These are phyloP conservation scores for Sminthurinus aureus DNA, from an alignment of 2,888 invertebrate genomes.

Conservation along the genomic window DNA sequence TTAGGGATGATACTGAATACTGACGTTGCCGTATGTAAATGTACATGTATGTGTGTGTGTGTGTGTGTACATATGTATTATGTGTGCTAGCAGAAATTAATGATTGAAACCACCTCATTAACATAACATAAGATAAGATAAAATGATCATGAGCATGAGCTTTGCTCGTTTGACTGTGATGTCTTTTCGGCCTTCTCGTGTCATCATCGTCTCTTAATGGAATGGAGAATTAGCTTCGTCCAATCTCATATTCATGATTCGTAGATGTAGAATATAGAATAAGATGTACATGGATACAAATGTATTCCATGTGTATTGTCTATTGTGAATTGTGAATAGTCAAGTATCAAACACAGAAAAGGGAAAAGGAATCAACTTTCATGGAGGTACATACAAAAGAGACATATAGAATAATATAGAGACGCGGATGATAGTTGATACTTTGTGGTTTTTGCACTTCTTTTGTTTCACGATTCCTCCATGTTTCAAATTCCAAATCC, in stretches of 20 bases:
- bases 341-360: too few relatives aligned
- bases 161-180: background rate
- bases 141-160: background rate
- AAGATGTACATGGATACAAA: too few relatives aligned
- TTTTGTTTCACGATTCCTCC: background rate
- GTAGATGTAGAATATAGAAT: too few relatives aligned
- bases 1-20: background rate
- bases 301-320: too few relatives aligned
- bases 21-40: background rate
- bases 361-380: too few relatives aligned
- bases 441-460: background rate
- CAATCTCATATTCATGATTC: too few relatives aligned
- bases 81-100: conserved; percentile 1
- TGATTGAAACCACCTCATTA: conserved; percentile 19
- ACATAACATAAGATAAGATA: background rate
- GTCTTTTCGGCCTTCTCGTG: background rate
- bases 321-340: too few relatives aligned
- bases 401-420: too few relatives aligned
- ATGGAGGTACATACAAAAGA: too few relatives aligned
- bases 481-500: background rate
- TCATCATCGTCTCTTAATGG: background rate
- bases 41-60: too few relatives aligned
- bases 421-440: background rate
- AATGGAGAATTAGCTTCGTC: background rate
- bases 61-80: too few relatives aligned